A percentile compares a stretch with the other conserved stretches of the same genome.
These are phyloP conservation scores for Temnothorax ravouxi DNA, from an alignment of 2,888 invertebrate species.

Conservation along the genomic window DNA sequence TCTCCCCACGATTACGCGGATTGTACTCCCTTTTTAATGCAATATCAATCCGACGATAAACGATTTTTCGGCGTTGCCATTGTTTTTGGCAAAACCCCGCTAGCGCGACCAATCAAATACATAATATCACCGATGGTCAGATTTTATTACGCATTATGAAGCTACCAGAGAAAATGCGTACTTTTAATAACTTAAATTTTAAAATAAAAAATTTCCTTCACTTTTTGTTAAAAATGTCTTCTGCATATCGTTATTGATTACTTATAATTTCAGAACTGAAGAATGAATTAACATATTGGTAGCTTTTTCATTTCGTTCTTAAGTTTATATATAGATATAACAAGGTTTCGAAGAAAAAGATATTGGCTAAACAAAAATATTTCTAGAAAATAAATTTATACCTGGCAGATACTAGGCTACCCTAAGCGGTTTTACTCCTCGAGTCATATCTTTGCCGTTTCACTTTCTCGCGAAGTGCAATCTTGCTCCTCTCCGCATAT, in stretches of 20 bases:
- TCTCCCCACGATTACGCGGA: constrained; percentile 49
- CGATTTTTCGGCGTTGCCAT: constrained; percentile 48
- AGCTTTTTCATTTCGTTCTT: background rate
- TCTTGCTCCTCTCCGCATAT: constrained; percentile 45
- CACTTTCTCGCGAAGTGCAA: constrained; percentile 76
- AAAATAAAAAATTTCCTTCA: background rate
- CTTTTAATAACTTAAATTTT: background rate
- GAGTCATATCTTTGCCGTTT: constrained; percentile 67
- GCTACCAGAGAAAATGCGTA: background rate
- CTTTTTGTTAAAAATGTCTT: background rate
- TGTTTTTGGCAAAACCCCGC: constrained; percentile 35
- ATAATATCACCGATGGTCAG: constrained; percentile 22
- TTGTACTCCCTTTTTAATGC: constrained; percentile 69
- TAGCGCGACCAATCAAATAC: constrained; percentile 22
- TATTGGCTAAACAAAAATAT: background rate
- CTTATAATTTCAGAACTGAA: background rate
- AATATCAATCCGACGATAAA: constrained; percentile 64
- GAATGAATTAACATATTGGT: background rate
- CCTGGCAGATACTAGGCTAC: constrained; percentile 55
- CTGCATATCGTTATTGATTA: background rate
- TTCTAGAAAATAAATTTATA: constrained; percentile 62
- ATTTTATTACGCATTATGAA: constrained; percentile 28
- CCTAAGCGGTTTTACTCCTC: background rate
- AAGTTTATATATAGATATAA: background rate
- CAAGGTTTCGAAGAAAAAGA: background rate